Evolutionary conservation across 2,888 invertebrate genomes (phyloP).

Genomic region (Acrobasis suavella): DNA sequence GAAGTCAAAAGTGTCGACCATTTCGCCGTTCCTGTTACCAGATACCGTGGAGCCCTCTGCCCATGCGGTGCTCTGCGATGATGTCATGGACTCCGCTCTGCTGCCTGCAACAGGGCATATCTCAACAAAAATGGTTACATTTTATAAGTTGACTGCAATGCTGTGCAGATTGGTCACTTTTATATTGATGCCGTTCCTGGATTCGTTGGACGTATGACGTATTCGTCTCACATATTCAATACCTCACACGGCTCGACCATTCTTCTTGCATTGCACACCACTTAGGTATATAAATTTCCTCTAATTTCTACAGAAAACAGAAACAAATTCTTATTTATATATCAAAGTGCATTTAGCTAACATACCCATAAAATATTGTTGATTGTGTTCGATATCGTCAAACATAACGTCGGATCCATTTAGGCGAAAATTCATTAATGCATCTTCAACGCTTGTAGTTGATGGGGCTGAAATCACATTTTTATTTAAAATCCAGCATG

Average conservation of each 20-base stretch:
- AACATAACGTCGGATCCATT: conserved; percentile 68
- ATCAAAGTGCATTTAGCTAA: neutral
- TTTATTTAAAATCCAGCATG: conserved; percentile 2
- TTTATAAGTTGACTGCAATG: too few relatives aligned
- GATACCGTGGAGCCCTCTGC: conserved; percentile 43
- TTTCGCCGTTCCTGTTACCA: conserved; percentile 50
- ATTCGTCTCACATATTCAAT: too few relatives aligned
- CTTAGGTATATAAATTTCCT: too few relatives aligned
- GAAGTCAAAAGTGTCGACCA: conserved; percentile 68
- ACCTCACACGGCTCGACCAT: too few relatives aligned
- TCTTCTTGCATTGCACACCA: too few relatives aligned
- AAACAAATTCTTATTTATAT: too few relatives aligned
- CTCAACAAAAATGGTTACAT: too few relatives aligned
- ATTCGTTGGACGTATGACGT: too few relatives aligned
- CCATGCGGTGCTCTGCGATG: conserved; percentile 45
- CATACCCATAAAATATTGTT: conserved; percentile 52
- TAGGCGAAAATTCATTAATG: conserved; percentile 74
- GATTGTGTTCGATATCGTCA: conserved; percentile 50
- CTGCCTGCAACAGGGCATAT: conserved; percentile 32
- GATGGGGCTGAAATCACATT: conserved; percentile 49
- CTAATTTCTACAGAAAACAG: too few relatives aligned
- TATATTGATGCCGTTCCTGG: too few relatives aligned
- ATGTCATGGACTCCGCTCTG: conserved; percentile 44
- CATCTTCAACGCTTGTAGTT: conserved; percentile 64
- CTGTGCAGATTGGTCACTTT: too few relatives aligned